Base-by-base conservation (phyloP, 2,888 invertebrate species). In the Hofmannophila pseudospretella region DNA sequence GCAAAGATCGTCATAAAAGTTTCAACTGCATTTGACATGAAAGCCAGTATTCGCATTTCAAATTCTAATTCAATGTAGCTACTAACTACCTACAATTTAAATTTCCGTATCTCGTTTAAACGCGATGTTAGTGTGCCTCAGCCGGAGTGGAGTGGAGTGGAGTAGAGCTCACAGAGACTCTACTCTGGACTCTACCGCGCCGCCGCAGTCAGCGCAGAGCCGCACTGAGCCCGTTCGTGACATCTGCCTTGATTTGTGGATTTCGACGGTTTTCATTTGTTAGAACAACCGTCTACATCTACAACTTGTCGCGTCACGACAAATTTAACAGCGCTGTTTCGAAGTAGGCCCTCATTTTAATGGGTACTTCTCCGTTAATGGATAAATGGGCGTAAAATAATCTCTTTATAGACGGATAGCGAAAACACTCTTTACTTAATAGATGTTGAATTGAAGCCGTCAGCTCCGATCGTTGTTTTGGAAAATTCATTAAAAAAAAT, bases 201-300 rank as follows among this genome's bases (percentile, higher is more conserved):
- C 5, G 13, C 16, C 32, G 11, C 16, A n/a, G 22, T 16, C 32
- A 9, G 22, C 30, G 20, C 20, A 9, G 30, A 9, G 34, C 28
- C 16, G 1, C 28, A 9, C 23, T 13, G 40, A 55, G 45, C 47
- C 46, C 45, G 58, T 56, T 57, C 67, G 69, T 72, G 69, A 69
- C 63, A 55, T 50, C 44, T 56, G 52, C 49, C 50, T 50, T 63
- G 53, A 60, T 61, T 60, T 58, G 61, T 54, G 58, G 68, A 67
- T 68, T 64, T 46, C 38, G 34, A 49, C 38, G 42, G 51, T 54
- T 60, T 58, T 53, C 60, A 60, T 61, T 49, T 58, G 55, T 50
- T 55, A 16, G 16, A 16, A 16, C 16, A 27, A 11, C 2, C n/a
- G 9, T 32, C 32, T 32, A 22, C 11, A 32, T 32, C 25, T 25